phyloP scores from a whole-genome alignment of 2,113 vertebrate genomes.

The Excalfactoria chinensis region DNA sequence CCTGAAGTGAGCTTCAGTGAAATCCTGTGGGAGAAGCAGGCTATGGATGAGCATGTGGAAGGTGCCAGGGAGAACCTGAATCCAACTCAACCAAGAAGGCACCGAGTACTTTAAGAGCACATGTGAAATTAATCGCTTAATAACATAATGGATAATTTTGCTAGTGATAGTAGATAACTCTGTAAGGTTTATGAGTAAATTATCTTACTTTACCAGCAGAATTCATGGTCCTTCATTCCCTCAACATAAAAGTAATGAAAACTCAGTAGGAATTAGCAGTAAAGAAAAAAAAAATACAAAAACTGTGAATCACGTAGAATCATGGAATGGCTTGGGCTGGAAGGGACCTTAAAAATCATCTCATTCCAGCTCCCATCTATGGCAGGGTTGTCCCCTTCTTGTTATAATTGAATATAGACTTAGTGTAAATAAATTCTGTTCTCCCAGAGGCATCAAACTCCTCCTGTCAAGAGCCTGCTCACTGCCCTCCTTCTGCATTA shows the following conservation, averaged over 20 bases:
- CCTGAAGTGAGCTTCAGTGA: background rate
- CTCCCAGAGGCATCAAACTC: constrained; percentile 54
- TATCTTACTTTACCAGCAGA: background rate
- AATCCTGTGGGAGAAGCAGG: background rate
- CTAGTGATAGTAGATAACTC: background rate
- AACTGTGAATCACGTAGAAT: background rate
- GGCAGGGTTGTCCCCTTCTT: background rate
- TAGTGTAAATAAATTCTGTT: constrained; percentile 49
- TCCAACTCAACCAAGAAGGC: background rate
- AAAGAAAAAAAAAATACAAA: background rate
- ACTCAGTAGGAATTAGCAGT: background rate
- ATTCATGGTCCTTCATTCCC: background rate
- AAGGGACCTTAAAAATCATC: background rate
- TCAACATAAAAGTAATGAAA: background rate
- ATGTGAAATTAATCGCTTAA: background rate
- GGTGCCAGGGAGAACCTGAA: background rate
- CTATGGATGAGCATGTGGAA: background rate
- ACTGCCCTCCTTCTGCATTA: constrained; percentile 33
- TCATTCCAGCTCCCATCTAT: background rate
- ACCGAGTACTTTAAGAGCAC: background rate
- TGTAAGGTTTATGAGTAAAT: background rate
- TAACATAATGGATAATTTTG: background rate
- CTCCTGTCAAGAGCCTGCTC: constrained; percentile 54
- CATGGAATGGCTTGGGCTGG: background rate
- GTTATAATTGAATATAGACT: constrained; percentile 12